Percentiles rank a stretch among this genome's conserved stretches.
These are phyloP conservation scores for Chloromyia formosa DNA, from an alignment of 2,888 invertebrate genomes.

Conservation along the genomic window DNA sequence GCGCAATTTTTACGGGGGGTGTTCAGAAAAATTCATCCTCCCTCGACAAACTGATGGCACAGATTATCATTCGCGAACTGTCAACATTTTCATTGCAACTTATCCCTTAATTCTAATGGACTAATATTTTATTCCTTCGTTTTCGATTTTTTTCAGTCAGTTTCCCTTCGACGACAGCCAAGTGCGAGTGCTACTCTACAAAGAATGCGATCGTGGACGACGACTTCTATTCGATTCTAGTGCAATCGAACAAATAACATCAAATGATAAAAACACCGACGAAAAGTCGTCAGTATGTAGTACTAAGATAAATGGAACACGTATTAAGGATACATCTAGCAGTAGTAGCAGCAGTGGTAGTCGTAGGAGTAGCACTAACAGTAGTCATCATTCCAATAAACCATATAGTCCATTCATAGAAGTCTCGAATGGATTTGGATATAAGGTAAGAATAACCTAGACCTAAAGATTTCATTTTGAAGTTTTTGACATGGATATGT, in stretches of 20 bases:
- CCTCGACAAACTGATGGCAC: too few relatives aligned
- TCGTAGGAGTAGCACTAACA: too few relatives aligned
- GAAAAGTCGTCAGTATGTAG: neutral
- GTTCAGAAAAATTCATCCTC: too few relatives aligned
- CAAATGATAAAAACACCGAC: slow-evolving; percentile 55
- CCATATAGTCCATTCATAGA: slow-evolving; percentile 66
- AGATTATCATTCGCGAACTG: too few relatives aligned
- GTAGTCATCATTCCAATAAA: slow-evolving; percentile 23
- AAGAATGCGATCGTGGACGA: slow-evolving; percentile 85
- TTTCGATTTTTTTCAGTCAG: slow-evolving; percentile 55
- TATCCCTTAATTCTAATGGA: too few relatives aligned
- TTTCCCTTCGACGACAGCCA: slow-evolving; percentile 76
- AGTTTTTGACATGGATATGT: too few relatives aligned
- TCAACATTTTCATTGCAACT: too few relatives aligned
- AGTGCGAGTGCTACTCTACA: slow-evolving; percentile 83
- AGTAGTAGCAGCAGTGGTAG: neutral
- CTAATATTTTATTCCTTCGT: neutral
- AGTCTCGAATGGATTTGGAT: slow-evolving; percentile 71
- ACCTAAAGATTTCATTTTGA: too few relatives aligned
- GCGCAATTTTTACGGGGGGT: too few relatives aligned
- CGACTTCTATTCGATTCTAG: slow-evolving; percentile 85
- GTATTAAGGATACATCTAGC: neutral
- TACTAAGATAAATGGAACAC: slow-evolving; percentile 18
- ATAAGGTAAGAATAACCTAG: slow-evolving; percentile 68
- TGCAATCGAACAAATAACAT: slow-evolving; percentile 70